Percentiles rank a stretch among this genome's conserved stretches.
Conservation (phyloP, 1,140 invertebrate species). For the Monomorium pharaonis region DNA sequence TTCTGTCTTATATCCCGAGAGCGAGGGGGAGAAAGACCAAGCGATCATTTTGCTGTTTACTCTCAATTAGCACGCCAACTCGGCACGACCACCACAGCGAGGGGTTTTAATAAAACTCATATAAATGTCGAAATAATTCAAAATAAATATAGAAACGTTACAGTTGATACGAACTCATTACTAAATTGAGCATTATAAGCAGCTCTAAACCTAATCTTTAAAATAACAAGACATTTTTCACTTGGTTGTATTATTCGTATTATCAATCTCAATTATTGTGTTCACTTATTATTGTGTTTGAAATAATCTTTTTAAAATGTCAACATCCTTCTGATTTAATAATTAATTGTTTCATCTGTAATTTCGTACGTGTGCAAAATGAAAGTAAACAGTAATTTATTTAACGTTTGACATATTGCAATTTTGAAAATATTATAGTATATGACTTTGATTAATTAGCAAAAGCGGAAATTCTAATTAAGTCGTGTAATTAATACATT, state of each 20-base stretch:
- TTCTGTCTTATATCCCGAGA: conserved; percentile 1
- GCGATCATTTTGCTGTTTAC: conserved; percentile 30
- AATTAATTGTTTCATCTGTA: too few relatives aligned
- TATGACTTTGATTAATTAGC: neutral
- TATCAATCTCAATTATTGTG: too few relatives aligned
- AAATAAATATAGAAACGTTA: neutral
- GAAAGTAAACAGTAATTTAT: neutral
- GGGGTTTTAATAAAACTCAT: conserved; percentile 8
- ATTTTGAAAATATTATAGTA: neutral
- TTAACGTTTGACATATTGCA: neutral
- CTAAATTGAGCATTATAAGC: neutral
- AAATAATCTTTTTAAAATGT: neutral
- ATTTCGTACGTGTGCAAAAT: neutral
- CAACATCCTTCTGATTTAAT: neutral
- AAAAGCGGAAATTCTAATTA: conserved; percentile 5
- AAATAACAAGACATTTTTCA: too few relatives aligned
- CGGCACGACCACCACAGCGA: neutral
- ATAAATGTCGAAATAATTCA: conserved; percentile 12
- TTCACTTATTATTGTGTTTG: too few relatives aligned
- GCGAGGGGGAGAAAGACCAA: neutral
- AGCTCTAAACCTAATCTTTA: neutral
- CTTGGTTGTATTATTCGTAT: too few relatives aligned
- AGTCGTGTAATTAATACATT: neutral
- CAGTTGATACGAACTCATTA: neutral
- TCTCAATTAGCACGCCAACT: conserved; percentile 25